Evolutionary conservation across 2,113 vertebrate genomes (phyloP), one percentile per base, ranked within the genome.

Genomic region (western clawed frog (Xenopus tropicalis)): DNA sequence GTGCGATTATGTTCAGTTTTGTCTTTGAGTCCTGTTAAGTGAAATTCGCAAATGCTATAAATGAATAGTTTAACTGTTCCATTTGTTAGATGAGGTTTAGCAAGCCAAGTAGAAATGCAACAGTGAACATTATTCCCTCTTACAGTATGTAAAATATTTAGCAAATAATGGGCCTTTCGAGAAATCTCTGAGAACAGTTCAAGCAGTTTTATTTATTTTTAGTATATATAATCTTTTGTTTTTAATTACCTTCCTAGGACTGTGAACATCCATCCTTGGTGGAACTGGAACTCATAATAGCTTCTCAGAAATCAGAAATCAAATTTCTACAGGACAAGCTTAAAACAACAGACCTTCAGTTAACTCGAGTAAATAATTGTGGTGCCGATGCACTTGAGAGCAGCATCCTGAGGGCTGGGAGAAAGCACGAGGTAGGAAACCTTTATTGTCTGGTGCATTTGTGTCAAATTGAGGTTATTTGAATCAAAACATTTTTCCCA

Each of bases 241-340:
- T 69, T 69, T 75, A 69, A 67, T 74, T 69, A 62, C 66, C 22
- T 19, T 79, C 78, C 29, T 74, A 86, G 80, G 67, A 80, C 59
- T 82, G 80, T 72, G 80, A 81, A 3, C 80, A 61, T 16, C 76
- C 81, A 77, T 83, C 81, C 44, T 77, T 81, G 59, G 79, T 54
- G 21, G 83, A 85, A 16, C 70, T 89, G 46, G 82, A 89, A 79
- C 76, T 65, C 71, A 71, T 81, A 66, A 79, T 83, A 80, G 76
- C 81, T 19, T 79, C 85, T 67, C 84, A 90, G 77, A 85, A 86
- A 71, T 84, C 81, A 69, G 86, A 91, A 86, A 84, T 88, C 1
- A 61, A 86, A 9, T 79, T 83, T 88, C 85, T 90, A 74, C 80
- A 84, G 73, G 82, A 87, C 74, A 88, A 88, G 80, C 48, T 84